Conservation (phyloP, 2,797 vertebrate genomes). For the Pangasius mekongensis region DNA sequence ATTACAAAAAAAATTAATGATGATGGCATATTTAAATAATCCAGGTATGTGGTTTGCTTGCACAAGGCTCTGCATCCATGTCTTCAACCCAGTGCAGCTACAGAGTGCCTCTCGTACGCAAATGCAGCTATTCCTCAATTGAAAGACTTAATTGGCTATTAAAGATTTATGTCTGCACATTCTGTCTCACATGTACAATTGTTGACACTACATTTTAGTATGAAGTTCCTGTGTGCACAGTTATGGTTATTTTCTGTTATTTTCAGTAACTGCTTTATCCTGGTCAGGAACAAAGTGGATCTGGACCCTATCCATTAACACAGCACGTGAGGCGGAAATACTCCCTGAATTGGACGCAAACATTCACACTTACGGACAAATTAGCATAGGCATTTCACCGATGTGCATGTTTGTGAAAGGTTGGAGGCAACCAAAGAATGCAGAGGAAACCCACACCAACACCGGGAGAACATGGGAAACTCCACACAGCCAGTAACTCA, state of each 20-base stretch:
- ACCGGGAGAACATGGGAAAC: background rate
- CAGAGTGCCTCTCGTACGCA: too few species aligned
- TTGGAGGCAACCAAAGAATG: background rate
- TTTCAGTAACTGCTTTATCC: background rate
- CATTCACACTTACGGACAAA: background rate
- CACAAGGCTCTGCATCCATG: too few species aligned
- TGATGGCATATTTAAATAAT: background rate
- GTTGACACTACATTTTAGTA: background rate
- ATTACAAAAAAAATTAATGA: background rate
- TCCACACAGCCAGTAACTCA: background rate
- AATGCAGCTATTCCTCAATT: too few species aligned
- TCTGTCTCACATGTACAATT: too few species aligned
- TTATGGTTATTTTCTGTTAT: background rate
- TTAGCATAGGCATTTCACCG: background rate
- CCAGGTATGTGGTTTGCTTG: background rate
- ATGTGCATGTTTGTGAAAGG: too few species aligned
- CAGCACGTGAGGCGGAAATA: background rate
- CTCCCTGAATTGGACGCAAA: background rate
- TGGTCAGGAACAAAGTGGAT: background rate
- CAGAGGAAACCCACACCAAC: background rate
- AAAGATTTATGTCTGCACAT: too few species aligned
- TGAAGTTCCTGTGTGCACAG: background rate
- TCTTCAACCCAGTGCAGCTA: too few species aligned
- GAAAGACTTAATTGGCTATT: too few species aligned
- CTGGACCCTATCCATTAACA: background rate